Base-by-base conservation (phyloP, 2,113 vertebrate genomes). In the Mesitornis unicolor region DNA sequence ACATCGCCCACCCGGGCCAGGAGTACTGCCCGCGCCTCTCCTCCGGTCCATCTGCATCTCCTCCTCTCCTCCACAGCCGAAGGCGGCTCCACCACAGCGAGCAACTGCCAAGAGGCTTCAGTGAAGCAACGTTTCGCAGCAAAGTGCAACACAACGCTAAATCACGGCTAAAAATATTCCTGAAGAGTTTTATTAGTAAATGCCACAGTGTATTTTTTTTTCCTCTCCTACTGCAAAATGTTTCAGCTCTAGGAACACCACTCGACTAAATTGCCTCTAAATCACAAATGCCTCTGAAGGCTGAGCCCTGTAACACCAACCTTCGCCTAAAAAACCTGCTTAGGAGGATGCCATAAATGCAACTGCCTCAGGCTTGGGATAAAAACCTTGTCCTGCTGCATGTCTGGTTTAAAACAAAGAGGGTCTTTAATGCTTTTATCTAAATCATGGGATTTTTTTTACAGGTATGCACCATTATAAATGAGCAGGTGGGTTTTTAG, bases 111-210 rank as follows among this genome's bases (percentile, higher is more conserved):
- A 89, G 17, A 86, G 90, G n/a, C 59, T 95, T 56, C 94, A 69
- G 61, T 87, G 9, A 92, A 14, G 1, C 0, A 93, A 50, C 40
- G 0, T 75, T 40, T 69, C 76, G 0, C 90, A 74, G 90, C n/a
- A 10, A 71, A 96, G 90, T 18, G 82, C 90, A 78, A 19, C 92
- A 70, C 3, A 81, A 47, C 10, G 16, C 33, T 40, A 81, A 96
- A 86, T 61, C 90, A 60, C 11, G 1, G 95, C 93, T 92, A 93
- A 93, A 97, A 95, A 97, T 94, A 92, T 13, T 68, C 90, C 83
- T 59, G 1, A 2, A 50, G 50, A 84, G 73, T 81, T 92, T 87
- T 67, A 92, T 82, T 81, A 84, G 80, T 48, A 93, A 92, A 95
- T 93, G 95, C 87, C 94, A 93, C 43, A 10, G 50, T 38, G 42